Evolutionary conservation across 2,797 vertebrate species (phyloP).

Genomic region (Acipenser oxyrinchus): DNA sequence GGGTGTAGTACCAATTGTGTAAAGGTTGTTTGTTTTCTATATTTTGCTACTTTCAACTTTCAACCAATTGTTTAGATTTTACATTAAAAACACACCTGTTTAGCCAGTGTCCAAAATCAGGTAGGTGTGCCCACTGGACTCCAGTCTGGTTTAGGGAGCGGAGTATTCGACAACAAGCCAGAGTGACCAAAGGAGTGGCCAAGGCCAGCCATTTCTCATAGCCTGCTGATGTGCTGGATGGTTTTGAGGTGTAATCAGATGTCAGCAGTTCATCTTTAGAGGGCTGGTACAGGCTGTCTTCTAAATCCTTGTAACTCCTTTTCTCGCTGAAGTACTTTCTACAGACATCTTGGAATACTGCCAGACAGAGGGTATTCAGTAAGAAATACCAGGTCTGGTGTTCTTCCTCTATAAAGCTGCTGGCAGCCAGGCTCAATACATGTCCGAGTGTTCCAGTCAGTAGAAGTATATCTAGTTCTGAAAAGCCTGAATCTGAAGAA

Average conservation of each 20-base stretch:
- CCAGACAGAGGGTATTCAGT: slow-evolving; percentile 80
- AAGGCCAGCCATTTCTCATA: slow-evolving; percentile 74
- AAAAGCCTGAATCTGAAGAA: slow-evolving; percentile 49
- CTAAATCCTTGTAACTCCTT: accelerated
- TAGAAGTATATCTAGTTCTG: slow-evolving; percentile 76
- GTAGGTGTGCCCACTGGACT: slow-evolving; percentile 85
- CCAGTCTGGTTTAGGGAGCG: slow-evolving; percentile 91
- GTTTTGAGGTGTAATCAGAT: slow-evolving; percentile 14
- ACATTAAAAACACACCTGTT: slow-evolving; percentile 63
- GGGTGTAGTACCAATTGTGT: too few species aligned
- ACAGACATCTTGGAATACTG: slow-evolving; percentile 76
- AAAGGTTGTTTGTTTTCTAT: too few species aligned
- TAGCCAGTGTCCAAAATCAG: slow-evolving; percentile 87
- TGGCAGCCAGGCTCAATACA: slow-evolving; percentile 78
- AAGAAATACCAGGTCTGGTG: slow-evolving; percentile 97
- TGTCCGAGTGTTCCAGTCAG: slow-evolving; percentile 75
- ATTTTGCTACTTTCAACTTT: too few species aligned
- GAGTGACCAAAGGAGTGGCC: slow-evolving; percentile 70
- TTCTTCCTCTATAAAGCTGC: slow-evolving; percentile 94
- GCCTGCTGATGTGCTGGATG: slow-evolving; percentile 12
- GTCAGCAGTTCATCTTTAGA: slow-evolving; percentile 18
- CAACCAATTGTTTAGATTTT: too few species aligned
- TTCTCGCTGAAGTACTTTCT: slow-evolving; percentile 64
- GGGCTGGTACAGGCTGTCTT: neutral
- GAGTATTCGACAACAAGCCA: slow-evolving; percentile 80